Conservation (phyloP, 1,140 invertebrate species). For the Theocolax elegans region DNA sequence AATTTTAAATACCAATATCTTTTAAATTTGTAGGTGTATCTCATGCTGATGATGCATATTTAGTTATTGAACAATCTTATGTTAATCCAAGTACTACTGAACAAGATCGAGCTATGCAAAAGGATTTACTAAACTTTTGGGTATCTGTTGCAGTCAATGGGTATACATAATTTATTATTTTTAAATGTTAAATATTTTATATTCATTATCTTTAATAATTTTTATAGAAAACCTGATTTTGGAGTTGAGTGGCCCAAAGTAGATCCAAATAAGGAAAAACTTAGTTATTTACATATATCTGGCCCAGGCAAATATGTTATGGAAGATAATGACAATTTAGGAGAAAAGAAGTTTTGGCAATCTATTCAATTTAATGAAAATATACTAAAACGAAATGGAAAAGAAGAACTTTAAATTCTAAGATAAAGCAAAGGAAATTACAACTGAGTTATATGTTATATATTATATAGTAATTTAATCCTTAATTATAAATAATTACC, state of each 20-base stretch:
- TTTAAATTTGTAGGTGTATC: slow-evolving; percentile 65
- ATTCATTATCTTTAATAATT: slow-evolving; percentile 8
- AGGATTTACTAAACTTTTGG: slow-evolving; percentile 68
- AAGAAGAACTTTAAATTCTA: slow-evolving; percentile 48
- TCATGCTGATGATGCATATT: slow-evolving; percentile 71
- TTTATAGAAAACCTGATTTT: slow-evolving; percentile 57
- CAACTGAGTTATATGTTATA: too few relatives aligned
- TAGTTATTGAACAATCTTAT: slow-evolving; percentile 57
- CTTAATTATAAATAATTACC: slow-evolving; percentile 28
- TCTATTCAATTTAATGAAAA: slow-evolving; percentile 70
- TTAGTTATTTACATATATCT: slow-evolving; percentile 68
- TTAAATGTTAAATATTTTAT: background rate
- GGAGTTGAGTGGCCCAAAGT: slow-evolving; percentile 57
- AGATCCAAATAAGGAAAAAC: slow-evolving; percentile 56
- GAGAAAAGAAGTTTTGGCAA: slow-evolving; percentile 70
- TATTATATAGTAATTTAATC: background rate
- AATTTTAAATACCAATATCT: slow-evolving; percentile 20
- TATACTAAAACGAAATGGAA: slow-evolving; percentile 30
- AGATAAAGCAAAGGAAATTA: too few relatives aligned
- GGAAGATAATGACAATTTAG: slow-evolving; percentile 64
- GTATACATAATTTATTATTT: slow-evolving; percentile 59
- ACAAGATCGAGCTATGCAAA: slow-evolving; percentile 67
- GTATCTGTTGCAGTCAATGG: slow-evolving; percentile 68
- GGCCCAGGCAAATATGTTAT: slow-evolving; percentile 63
- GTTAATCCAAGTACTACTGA: slow-evolving; percentile 54